A percentile compares a stretch with the other conserved stretches of the same genome.
phyloP scores from a whole-genome alignment of 2,888 invertebrate species.

The Calliopum simillimum region DNA sequence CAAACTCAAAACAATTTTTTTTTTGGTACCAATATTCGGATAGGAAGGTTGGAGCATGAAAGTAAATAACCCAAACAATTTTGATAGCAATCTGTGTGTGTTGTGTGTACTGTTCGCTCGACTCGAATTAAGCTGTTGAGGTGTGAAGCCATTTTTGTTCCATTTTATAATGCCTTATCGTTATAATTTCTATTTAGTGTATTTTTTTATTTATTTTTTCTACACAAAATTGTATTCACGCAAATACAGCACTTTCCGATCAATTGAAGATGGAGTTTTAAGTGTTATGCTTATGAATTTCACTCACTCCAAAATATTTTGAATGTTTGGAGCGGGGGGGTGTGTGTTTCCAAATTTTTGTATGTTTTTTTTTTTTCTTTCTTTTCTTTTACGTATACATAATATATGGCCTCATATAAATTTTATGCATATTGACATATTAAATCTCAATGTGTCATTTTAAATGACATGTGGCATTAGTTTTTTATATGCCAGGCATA shows the following conservation, averaged over 20 bases:
- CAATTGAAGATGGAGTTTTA: constrained; percentile 22
- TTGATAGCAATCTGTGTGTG: constrained; percentile 36
- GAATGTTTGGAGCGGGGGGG: constrained; percentile 38
- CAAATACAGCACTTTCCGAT: background rate
- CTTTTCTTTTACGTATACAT: constrained; percentile 9
- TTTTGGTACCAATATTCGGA: constrained; percentile 22
- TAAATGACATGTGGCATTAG: constrained; percentile 57
- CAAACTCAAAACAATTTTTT: background rate
- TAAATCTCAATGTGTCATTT: constrained; percentile 63
- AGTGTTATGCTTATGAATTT: background rate
- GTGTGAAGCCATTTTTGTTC: constrained; percentile 49
- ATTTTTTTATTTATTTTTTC: background rate
- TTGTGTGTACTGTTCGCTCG: constrained; percentile 14
- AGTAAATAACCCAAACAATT: constrained; percentile 18
- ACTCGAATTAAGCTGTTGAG: constrained; percentile 29
- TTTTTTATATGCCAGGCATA: constrained; percentile 51
- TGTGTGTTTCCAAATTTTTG: constrained; percentile 40
- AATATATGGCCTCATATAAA: constrained; percentile 52
- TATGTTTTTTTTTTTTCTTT: constrained; percentile 4
- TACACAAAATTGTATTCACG: background rate
- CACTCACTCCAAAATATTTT: background rate
- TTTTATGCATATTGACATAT: constrained; percentile 63
- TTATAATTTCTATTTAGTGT: background rate
- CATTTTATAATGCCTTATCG: constrained; percentile 39
- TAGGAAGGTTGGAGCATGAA: constrained; percentile 35